Evolutionary conservation across 1,140 invertebrate species (phyloP).

Genomic region (Liolophura sinensis): DNA sequence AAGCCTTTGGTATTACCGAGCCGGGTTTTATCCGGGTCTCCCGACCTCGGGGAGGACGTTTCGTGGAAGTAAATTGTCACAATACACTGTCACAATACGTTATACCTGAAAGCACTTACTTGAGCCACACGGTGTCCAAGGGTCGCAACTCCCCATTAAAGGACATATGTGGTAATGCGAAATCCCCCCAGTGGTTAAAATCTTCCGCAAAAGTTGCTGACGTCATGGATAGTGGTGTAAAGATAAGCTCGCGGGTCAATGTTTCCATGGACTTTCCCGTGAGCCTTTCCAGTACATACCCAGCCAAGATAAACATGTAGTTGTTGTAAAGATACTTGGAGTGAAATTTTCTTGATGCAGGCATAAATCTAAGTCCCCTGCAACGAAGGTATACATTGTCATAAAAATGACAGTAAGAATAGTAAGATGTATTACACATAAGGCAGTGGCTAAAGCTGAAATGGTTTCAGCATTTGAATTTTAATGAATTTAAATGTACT

Average conservation of each 20-base stretch:
- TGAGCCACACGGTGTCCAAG: constrained; percentile 26
- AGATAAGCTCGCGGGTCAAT: constrained; percentile 28
- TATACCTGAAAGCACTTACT: constrained; percentile 28
- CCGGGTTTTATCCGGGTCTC: no score
- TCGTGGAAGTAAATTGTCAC: no score
- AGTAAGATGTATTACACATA: no score
- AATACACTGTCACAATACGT: no score
- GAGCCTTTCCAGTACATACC: constrained; percentile 42
- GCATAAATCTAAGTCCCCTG: constrained; percentile 38
- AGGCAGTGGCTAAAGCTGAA: no score
- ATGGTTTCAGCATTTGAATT: no score
- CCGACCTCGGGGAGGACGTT: no score
- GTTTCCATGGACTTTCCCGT: constrained; percentile 41
- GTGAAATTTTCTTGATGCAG: constrained; percentile 29
- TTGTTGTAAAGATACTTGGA: constrained; percentile 48
- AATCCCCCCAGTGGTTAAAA: constrained; percentile 18
- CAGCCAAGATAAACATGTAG: constrained; percentile 51
- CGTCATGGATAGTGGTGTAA: constrained; percentile 40
- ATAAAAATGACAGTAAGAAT: no score
- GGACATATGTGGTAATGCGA: constrained; percentile 40
- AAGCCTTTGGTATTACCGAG: no score
- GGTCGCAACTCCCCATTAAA: constrained; percentile 29
- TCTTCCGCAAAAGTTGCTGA: constrained; percentile 36
- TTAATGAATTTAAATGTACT: no score
- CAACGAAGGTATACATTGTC: constrained; percentile 5